Conservation (phyloP, 2,888 invertebrate species). For the Noctuana brunneofusca region DNA sequence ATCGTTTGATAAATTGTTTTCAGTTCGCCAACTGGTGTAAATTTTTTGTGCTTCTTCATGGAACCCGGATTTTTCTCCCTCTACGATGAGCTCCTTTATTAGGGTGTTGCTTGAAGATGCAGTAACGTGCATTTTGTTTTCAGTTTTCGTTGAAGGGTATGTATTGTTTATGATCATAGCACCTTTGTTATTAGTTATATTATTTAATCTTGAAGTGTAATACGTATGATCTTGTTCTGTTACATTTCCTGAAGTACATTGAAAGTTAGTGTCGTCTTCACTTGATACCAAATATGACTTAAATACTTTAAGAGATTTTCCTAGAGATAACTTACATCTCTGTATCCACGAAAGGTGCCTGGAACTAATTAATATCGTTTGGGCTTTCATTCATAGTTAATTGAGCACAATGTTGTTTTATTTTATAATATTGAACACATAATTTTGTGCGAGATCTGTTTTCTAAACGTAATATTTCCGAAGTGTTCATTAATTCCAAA, state of each 20-base stretch:
- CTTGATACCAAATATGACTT: slow-evolving; percentile 60
- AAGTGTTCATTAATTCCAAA: slow-evolving; percentile 56
- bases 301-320: slow-evolving; percentile 43
- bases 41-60: slow-evolving; percentile 43
- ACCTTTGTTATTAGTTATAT: slow-evolving; percentile 52
- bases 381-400: slow-evolving; percentile 42
- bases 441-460: slow-evolving; percentile 52
- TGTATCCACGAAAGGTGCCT: slow-evolving; percentile 44
- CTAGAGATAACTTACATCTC: slow-evolving; percentile 14
- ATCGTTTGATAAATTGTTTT: slow-evolving; percentile 49
- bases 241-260: slow-evolving; percentile 44
- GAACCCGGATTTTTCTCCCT: background rate
- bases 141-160: slow-evolving; percentile 44
- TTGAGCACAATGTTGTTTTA: slow-evolving; percentile 43
- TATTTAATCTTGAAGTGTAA: slow-evolving; percentile 1
- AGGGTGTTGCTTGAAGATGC: slow-evolving; percentile 54
- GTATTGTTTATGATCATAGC: slow-evolving; percentile 46
- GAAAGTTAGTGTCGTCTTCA: slow-evolving; percentile 52
- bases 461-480: slow-evolving; percentile 51
- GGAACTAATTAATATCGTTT: slow-evolving; percentile 54
- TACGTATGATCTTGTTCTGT: background rate
- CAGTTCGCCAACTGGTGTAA: slow-evolving; percentile 59
- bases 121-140: background rate
- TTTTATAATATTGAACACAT: slow-evolving; percentile 56
- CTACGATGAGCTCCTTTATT: slow-evolving; percentile 32